Evolutionary conservation across 2,113 vertebrate genomes (phyloP).

Genomic region (Laticauda laticaudata): DNA sequence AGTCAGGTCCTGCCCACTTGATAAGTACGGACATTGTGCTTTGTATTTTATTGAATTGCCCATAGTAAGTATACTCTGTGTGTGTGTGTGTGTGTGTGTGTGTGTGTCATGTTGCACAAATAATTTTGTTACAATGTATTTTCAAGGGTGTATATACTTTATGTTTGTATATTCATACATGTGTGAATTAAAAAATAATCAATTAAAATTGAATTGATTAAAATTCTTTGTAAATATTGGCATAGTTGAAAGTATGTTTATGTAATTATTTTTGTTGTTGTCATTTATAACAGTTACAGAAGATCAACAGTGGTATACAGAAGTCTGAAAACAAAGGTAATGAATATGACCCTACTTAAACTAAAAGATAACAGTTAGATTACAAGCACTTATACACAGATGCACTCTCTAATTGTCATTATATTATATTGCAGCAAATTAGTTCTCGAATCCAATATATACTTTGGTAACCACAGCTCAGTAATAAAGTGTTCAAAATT

Average conservation of each 20-base stretch:
- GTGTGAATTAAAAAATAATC: not conserved
- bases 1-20: not conserved
- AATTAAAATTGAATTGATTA: not conserved
- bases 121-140: not conserved
- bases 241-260: not conserved
- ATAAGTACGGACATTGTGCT: not conserved
- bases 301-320: not conserved
- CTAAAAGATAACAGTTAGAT: not conserved
- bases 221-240: not conserved
- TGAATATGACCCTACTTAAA: not conserved
- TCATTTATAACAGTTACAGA: not conserved
- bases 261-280: not conserved
- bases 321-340: not conserved
- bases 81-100: not conserved
- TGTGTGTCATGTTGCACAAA: not conserved
- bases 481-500: not conserved
- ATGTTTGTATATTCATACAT: not conserved
- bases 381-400: not conserved
- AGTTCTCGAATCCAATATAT: not conserved
- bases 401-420: not conserved
- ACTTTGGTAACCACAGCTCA: not conserved
- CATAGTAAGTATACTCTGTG: not conserved
- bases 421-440: not conserved
- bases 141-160: not conserved
- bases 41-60: not conserved